Evolutionary conservation across 1,140 invertebrate species (phyloP), one percentile per base, ranked within the genome.

Genomic region (Coelopa frigida): DNA sequence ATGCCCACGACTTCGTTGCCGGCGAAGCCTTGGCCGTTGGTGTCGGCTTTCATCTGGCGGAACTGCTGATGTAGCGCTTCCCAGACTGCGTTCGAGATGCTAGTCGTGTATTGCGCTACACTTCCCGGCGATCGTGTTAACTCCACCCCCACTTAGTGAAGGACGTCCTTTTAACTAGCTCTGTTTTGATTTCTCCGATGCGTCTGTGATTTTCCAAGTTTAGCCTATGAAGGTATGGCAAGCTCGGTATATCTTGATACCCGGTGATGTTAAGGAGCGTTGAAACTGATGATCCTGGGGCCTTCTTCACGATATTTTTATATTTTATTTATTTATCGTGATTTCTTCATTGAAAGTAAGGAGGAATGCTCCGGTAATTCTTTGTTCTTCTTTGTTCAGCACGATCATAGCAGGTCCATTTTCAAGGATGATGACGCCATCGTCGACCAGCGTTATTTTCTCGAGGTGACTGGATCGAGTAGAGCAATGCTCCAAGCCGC

Each of bases 221-320:
- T 26, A 48, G n/a, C 21, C 40, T 41, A 29, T 48, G 29, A 14
- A 53, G 45, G 27, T 50, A 48, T 35, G 48, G 36, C 17, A 53
- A n/a, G 15, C 48, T 53, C 15, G 47, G 15, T 38, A 48, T 40
- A 23, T 50, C 27, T 3, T 52, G 14, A 15, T 49, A 40, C 3
- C 40, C 39, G 39, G 40, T 52, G 4, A 50, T 46, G 17, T 49
- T 52, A 5, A 46, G 12, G 24, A 44, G 18, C 36, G 51, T 18
- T 22, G 27, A 3, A 17, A 29, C 12, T 12, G 48, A 36, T 31
- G 44, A 38, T 32, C n/a, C 26, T 15, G 15, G 6, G 5, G 26
- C 3, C 11, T 31, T 32, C 11, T 31, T 8, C 15, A 24, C 26
- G 4, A 43, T 6, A 43, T 40, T 40, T 40, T 40, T 12, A 40